Evolutionary conservation across 2,797 vertebrate genomes (phyloP).

Genomic region (Coendou prehensilis): DNA sequence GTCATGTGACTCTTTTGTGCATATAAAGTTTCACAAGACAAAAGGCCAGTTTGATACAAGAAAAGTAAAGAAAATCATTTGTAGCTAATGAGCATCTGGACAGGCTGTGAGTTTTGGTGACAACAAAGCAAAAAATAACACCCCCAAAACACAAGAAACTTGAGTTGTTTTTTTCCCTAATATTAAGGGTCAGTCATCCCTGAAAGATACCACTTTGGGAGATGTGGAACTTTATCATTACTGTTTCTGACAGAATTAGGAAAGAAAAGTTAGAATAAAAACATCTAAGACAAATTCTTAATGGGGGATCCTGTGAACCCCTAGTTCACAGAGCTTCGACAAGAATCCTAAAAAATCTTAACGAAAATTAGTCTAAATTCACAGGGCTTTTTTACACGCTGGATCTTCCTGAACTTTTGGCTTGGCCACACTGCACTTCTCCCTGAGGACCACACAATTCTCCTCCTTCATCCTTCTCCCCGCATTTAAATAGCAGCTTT

Average conservation of each 20-base stretch:
- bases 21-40: background rate
- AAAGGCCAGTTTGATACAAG: background rate
- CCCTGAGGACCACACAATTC: background rate
- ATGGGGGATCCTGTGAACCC: background rate
- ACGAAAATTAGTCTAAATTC: background rate
- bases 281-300: conserved; percentile 31
- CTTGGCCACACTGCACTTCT: background rate
- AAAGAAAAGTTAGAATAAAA: conserved; percentile 14
- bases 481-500: background rate
- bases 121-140: background rate
- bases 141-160: background rate
- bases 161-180: background rate
- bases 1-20: background rate
- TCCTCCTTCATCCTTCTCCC: background rate
- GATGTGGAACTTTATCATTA: background rate
- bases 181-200: background rate
- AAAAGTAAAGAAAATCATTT: background rate
- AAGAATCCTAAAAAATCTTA: conserved; percentile 8
- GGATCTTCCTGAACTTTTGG: background rate
- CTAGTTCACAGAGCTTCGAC: background rate
- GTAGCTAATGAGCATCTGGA: background rate
- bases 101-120: background rate
- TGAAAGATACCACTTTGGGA: background rate
- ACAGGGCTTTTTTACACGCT: background rate
- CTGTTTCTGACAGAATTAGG: background rate